Percentiles rank a stretch among this genome's conserved stretches.
Conservation (phyloP, 2,113 vertebrate species). For the Nothobranchius furzeri region DNA sequence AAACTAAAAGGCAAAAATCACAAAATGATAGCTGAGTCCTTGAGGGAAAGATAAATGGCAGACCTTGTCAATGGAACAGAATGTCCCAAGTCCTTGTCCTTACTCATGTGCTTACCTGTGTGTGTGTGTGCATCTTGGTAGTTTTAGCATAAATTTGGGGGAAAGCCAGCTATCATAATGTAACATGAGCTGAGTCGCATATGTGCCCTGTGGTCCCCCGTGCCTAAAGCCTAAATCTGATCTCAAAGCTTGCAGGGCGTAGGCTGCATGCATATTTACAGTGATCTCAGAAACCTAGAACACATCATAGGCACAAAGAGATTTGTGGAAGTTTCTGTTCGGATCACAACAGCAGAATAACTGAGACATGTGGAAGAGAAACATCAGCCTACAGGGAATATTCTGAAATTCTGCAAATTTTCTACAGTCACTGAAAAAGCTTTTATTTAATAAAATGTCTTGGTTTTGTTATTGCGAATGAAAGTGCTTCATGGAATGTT, state of each 20-base stretch:
- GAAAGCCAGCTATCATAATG: conserved; percentile 1
- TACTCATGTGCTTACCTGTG: neutral
- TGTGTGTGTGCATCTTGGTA: neutral
- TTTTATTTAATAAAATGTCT: too few species aligned
- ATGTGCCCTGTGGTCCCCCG: neutral
- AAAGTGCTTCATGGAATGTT: too few species aligned
- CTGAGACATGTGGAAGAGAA: neutral
- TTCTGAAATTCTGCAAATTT: neutral
- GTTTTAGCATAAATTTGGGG: conserved; percentile 10
- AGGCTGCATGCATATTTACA: conserved; percentile 43
- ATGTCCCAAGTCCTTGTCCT: conserved; percentile 3
- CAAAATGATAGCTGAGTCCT: conserved; percentile 17
- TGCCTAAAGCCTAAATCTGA: conserved; percentile 37
- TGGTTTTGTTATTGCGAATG: too few species aligned
- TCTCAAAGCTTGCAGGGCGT: conserved; percentile 31
- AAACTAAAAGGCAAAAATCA: conserved; percentile 27
- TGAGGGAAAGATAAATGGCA: conserved; percentile 1
- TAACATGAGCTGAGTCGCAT: conserved; percentile 7
- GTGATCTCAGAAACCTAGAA: conserved; percentile 21
- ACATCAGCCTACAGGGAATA: neutral
- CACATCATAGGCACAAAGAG: conserved; percentile 22
- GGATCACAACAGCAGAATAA: neutral
- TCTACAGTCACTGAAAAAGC: too few species aligned
- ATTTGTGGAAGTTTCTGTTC: neutral
- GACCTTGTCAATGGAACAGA: neutral